Evolutionary conservation across 2,797 vertebrate species (phyloP).

Genomic region (Ispidina lecontei): DNA sequence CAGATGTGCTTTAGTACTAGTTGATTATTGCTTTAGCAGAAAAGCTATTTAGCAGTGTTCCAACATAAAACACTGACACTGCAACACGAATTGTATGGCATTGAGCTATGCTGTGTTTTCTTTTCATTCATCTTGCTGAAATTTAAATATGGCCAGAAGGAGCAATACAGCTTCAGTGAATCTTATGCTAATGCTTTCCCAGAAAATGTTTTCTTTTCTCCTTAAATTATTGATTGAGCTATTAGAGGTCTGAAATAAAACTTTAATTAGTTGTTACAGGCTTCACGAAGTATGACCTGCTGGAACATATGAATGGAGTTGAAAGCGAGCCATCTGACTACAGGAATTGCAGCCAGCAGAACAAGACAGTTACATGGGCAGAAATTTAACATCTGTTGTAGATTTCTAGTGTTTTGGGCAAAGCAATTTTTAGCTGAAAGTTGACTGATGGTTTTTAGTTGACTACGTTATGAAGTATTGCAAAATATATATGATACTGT

Average conservation of each 20-base stretch:
- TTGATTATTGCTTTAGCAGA: constrained; percentile 60
- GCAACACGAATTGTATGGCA: neutral
- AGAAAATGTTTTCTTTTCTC: constrained; percentile 79
- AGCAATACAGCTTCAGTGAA: constrained; percentile 45
- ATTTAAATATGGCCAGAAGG: constrained; percentile 34
- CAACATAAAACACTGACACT: neutral
- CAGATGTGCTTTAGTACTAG: constrained; percentile 56
- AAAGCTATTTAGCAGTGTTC: constrained; percentile 38
- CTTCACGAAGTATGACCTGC: constrained; percentile 67
- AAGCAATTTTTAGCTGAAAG: neutral
- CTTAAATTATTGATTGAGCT: constrained; percentile 80
- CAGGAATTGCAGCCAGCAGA: constrained; percentile 16
- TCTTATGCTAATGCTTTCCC: constrained; percentile 77
- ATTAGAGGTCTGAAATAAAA: constrained; percentile 75
- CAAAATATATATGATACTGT: neutral
- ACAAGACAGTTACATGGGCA: neutral
- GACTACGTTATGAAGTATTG: neutral
- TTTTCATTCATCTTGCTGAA: neutral
- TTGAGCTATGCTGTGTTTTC: neutral
- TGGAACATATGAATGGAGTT: constrained; percentile 46
- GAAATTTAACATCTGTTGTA: neutral
- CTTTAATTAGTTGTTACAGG: constrained; percentile 73
- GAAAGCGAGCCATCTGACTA: constrained; percentile 29
- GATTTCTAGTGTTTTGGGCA: neutral
- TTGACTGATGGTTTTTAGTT: neutral